phyloP scores from a whole-genome alignment of 2,888 invertebrate species.

The Cheilosia vulpina region DNA sequence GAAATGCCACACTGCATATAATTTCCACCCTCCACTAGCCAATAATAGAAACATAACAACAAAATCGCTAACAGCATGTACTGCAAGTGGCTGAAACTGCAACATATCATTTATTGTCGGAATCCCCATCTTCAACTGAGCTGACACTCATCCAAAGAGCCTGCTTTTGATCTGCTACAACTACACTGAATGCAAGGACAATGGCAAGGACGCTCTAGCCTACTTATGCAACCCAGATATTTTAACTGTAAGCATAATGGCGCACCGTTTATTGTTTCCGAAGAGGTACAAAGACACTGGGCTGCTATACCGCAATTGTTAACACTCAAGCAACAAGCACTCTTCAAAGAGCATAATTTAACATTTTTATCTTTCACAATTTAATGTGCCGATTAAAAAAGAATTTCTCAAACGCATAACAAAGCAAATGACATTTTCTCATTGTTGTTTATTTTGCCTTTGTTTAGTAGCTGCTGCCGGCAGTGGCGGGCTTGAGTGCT shows the following conservation, averaged over 20 bases:
- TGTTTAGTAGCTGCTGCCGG: neutral
- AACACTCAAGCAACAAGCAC: slow-evolving; percentile 7
- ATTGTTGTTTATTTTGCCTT: slow-evolving; percentile 9
- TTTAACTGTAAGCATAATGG: slow-evolving; percentile 41
- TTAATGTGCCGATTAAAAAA: slow-evolving; percentile 1
- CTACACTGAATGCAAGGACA: slow-evolving; percentile 57
- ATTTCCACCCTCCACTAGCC: neutral
- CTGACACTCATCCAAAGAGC: slow-evolving; percentile 52
- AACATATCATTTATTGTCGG: slow-evolving; percentile 8
- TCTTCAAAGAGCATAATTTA: slow-evolving; percentile 6
- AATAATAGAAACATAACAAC: neutral
- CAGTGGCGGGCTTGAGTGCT: neutral
- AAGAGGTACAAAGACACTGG: neutral
- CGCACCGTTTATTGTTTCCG: slow-evolving; percentile 50
- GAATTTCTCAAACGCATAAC: neutral
- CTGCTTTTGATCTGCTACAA: slow-evolving; percentile 44
- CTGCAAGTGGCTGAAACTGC: slow-evolving; percentile 26
- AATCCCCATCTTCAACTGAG: slow-evolving; percentile 14
- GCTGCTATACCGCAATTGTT: slow-evolving; percentile 7
- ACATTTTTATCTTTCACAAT: slow-evolving; percentile 11
- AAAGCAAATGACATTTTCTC: neutral
- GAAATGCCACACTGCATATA: neutral
- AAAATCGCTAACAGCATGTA: neutral
- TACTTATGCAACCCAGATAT: slow-evolving; percentile 26
- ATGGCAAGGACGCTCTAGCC: slow-evolving; percentile 40